A percentile compares a stretch with the other conserved stretches of the same genome.
These are phyloP conservation scores for Aleiodes leptofemur DNA, from an alignment of 2,888 invertebrate species.

Conservation along the genomic window DNA sequence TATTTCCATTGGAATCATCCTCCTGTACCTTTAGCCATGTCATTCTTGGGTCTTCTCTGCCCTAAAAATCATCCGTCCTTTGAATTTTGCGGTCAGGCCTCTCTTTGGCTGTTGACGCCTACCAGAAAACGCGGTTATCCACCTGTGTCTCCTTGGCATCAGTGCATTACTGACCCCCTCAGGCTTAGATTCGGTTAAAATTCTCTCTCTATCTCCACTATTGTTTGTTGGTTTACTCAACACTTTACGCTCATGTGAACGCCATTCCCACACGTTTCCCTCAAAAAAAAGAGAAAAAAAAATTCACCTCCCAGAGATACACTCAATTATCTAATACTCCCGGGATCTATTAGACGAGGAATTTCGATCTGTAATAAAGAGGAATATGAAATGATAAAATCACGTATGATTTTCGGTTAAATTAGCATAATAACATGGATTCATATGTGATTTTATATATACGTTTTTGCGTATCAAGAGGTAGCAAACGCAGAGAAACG, in stretches of 20 bases:
- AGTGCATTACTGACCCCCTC: constrained; percentile 13
- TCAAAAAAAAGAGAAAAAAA: too few species aligned
- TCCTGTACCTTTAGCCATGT: background rate
- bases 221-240: background rate
- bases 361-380: constrained; percentile 22
- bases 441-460: constrained; percentile 66
- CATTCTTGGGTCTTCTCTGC: constrained; percentile 8
- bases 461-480: constrained; percentile 51
- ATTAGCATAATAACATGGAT: constrained; percentile 75
- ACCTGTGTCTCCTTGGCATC: constrained; percentile 11
- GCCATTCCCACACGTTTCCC: constrained; percentile 6
- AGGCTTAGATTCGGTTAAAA: constrained; percentile 9
- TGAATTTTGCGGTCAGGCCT: constrained; percentile 8
- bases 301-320: background rate
- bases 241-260: background rate
- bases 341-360: constrained; percentile 16
- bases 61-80: constrained; percentile 37
- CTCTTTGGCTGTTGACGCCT: constrained; percentile 24
- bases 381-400: constrained; percentile 10
- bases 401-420: constrained; percentile 68
- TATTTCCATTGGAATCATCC: constrained; percentile 52
- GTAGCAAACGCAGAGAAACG: constrained; percentile 73
- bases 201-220: background rate
- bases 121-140: constrained; percentile 22
- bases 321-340: background rate